phyloP scores from a whole-genome alignment of 2,888 invertebrate species.

The Periphyllus acericola region DNA sequence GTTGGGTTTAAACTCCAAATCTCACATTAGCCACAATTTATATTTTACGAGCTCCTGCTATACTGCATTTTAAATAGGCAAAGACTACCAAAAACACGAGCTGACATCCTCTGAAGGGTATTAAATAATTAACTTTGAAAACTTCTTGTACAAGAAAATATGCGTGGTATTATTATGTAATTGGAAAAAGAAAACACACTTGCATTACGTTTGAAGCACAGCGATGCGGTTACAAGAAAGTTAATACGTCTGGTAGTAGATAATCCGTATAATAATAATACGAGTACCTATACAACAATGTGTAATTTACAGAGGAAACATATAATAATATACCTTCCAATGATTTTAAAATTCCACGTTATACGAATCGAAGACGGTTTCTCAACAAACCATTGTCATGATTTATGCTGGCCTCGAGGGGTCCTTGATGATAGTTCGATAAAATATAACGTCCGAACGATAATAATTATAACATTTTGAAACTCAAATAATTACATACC shows the following conservation, averaged over 20 bases:
- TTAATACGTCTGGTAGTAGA: background rate
- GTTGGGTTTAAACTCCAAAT: too few species aligned
- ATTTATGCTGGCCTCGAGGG: background rate
- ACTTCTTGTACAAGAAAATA: too few species aligned
- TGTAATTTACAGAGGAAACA: conserved; percentile 3
- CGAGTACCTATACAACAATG: background rate
- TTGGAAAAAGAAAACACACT: too few species aligned
- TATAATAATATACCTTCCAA: too few species aligned
- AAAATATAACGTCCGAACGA: background rate
- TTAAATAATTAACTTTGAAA: too few species aligned
- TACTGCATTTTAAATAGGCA: too few species aligned
- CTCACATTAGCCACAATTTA: too few species aligned
- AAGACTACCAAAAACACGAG: too few species aligned
- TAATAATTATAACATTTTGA: conserved; percentile 21
- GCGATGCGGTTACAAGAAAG: background rate
- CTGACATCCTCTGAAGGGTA: too few species aligned
- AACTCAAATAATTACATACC: conserved; percentile 20
- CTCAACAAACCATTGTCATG: conserved; percentile 6
- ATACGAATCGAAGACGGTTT: background rate
- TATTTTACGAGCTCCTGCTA: too few species aligned
- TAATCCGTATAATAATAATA: background rate
- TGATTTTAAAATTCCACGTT: background rate
- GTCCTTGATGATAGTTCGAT: background rate
- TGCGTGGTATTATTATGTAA: too few species aligned
- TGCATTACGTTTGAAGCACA: too few species aligned